Base-by-base conservation (phyloP, 2,113 vertebrate genomes). In the Neoarius graeffei region DNA sequence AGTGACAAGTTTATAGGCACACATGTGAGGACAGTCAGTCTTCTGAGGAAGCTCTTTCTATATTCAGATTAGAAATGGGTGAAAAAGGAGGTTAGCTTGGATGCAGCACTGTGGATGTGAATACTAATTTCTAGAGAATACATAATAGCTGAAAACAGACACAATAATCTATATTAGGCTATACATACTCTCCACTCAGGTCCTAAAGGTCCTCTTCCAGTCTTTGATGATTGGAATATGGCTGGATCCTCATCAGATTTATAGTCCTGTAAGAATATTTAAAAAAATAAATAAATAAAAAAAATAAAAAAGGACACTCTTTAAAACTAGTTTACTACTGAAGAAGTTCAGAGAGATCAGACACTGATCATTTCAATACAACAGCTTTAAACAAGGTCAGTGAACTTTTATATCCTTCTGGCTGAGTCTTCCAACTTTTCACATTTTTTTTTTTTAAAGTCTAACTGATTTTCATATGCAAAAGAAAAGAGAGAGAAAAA, bases 1-100 rank as follows among this genome's bases (percentile, higher is more conserved):
- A 0, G 96, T 97, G 92, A 98, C 98, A 42, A 99, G 94, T 91
- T 99, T 99, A 93, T 99, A 99, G 91, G 97, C 97, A 91, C 98
- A 99, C 98, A 99, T 99, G 93, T 97, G 97, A 0, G 98, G 98
- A 90, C 96, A 97, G 85, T 95, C 94, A 30, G 94, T 92, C 93
- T 97, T 96, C 64, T 96, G 95, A 7, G 94, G 91, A 48, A 99
- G 95, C 76, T 98, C 96, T 91, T 97, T 96, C 98, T 99, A 95
- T 73, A 92, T 27, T 15, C 25, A 5, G 52, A 69, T 52, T 27
- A 27, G 30, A 86, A n/a, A 90, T 11, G 84, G 27, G 17, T 64
- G n/a, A 54, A 27, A 56, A 62, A 25, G 17, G 17, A 8, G 5
- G 19, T 71, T 30, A 23, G 27, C 50, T 69, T 30, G 13, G 20